Conservation (phyloP, 2,113 vertebrate genomes). For the Labrus mixtus region DNA sequence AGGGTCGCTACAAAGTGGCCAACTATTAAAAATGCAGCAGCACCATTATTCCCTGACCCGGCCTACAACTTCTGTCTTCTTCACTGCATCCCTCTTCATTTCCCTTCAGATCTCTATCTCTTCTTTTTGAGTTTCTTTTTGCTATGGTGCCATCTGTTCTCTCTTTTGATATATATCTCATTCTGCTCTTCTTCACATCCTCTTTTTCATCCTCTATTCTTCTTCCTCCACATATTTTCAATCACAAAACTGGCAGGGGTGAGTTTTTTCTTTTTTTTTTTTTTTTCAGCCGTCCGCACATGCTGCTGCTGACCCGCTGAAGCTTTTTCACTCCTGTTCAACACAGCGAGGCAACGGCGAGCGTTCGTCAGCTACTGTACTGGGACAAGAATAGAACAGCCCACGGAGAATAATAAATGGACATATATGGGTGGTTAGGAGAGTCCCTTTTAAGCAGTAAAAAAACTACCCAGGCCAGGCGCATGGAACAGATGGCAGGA, state of each 20-base stretch:
- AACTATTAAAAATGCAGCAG: conserved; percentile 87
- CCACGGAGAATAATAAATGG: conserved; percentile 77
- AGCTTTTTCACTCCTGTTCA: conserved; percentile 56
- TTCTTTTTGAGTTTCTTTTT: conserved; percentile 41
- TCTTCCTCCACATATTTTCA: conserved; percentile 45
- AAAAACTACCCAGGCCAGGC: conserved; percentile 74
- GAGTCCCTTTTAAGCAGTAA: conserved; percentile 80
- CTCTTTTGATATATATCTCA: conserved; percentile 53
- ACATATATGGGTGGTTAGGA: conserved; percentile 82
- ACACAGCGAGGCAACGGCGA: conserved; percentile 62
- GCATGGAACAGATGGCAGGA: conserved; percentile 82
- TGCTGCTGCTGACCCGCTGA: conserved; percentile 45
- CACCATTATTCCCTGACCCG: conserved; percentile 82
- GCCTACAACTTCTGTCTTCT: conserved; percentile 70
- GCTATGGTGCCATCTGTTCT: conserved; percentile 64
- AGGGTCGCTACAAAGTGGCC: conserved; percentile 84
- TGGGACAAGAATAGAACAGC: conserved; percentile 76
- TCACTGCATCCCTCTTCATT: conserved; percentile 62
- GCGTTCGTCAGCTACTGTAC: conserved; percentile 65
- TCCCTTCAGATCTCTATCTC: conserved; percentile 61
- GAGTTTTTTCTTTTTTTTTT: conserved; percentile 31
- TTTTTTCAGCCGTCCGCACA: conserved; percentile 30
- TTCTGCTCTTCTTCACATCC: conserved; percentile 34
- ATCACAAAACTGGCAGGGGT: conserved; percentile 53
- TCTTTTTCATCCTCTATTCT: conserved; percentile 25